Conservation (phyloP, 2,888 invertebrate genomes). For the Serrognathus titanus region DNA sequence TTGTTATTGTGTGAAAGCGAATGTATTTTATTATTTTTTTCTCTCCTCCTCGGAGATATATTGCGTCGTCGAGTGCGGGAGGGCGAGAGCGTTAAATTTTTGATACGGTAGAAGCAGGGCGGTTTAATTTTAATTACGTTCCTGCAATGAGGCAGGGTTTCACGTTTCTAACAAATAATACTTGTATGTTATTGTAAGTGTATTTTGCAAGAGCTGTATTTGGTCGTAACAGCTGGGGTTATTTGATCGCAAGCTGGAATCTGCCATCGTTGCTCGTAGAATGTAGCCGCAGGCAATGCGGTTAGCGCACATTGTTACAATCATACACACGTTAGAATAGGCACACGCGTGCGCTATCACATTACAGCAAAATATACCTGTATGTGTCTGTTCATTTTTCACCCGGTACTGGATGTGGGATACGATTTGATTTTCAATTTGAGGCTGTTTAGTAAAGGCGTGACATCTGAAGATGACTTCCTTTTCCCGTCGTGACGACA, state of each 20-base stretch:
- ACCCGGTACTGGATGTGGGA: neutral
- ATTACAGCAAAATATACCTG: neutral
- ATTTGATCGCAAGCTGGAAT: slow-evolving; percentile 22
- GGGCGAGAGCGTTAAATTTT: neutral
- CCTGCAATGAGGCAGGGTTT: neutral
- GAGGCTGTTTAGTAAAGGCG: neutral
- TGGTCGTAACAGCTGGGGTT: slow-evolving; percentile 24
- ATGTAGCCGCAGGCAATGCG: slow-evolving; percentile 45
- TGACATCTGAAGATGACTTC: slow-evolving; percentile 2
- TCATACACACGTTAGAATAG: slow-evolving; percentile 34
- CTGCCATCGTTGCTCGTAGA: slow-evolving; percentile 28
- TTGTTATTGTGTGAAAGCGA: neutral
- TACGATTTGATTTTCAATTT: too few relatives aligned
- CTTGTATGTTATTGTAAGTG: slow-evolving; percentile 25
- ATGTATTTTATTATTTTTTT: neutral
- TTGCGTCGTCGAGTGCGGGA: neutral
- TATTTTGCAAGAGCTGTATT: slow-evolving; percentile 22
- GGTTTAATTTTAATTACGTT: slow-evolving; percentile 4
- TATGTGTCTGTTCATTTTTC: too few relatives aligned
- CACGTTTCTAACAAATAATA: slow-evolving; percentile 21
- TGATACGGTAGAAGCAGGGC: neutral
- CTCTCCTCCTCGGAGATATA: neutral
- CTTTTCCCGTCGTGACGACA: neutral
- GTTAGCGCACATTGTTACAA: slow-evolving; percentile 45
- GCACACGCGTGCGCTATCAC: slow-evolving; percentile 24